These are phyloP conservation scores for Keiferia lycopersicella DNA, from an alignment of 2,888 invertebrate genomes.

Conservation along the genomic window DNA sequence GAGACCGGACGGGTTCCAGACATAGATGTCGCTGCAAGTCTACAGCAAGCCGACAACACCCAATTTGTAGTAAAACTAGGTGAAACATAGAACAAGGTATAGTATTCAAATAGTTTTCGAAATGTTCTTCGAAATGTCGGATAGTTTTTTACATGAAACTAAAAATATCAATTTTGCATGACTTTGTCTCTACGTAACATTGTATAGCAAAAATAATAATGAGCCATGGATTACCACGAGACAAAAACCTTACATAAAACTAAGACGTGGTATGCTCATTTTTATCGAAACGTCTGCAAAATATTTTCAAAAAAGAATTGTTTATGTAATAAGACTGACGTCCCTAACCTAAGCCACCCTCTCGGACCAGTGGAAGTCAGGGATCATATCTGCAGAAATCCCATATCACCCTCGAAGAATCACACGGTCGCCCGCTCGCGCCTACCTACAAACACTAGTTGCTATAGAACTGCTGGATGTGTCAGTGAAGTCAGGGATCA, in stretches of 20 bases:
- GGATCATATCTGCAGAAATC: constrained; percentile 69
- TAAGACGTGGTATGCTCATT: too few relatives aligned
- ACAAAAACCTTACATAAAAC: too few relatives aligned
- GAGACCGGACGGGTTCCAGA: constrained; percentile 30
- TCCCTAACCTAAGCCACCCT: constrained; percentile 28
- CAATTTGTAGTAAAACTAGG: constrained; percentile 44
- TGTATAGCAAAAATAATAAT: too few relatives aligned
- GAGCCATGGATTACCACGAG: too few relatives aligned
- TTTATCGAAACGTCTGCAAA: too few relatives aligned
- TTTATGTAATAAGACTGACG: constrained; percentile 8
- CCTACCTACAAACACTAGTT: constrained; percentile 46
- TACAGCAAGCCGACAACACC: constrained; percentile 36
- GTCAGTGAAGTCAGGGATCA: constrained; percentile 46
- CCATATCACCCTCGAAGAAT: constrained; percentile 74
- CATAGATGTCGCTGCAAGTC: not conserved
- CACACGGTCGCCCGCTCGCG: constrained; percentile 74
- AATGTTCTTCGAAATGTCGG: not conserved
- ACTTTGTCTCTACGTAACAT: too few relatives aligned
- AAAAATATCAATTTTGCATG: too few relatives aligned
- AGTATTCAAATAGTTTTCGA: not conserved
- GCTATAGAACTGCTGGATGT: constrained; percentile 37
- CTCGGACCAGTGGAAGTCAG: constrained; percentile 61
- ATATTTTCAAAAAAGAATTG: not conserved
- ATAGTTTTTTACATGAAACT: too few relatives aligned
- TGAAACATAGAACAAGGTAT: constrained; percentile 10